A percentile compares a stretch with the other conserved stretches of the same genome.
phyloP scores from a whole-genome alignment of 2,888 invertebrate genomes.

The Eupeodes luniger region DNA sequence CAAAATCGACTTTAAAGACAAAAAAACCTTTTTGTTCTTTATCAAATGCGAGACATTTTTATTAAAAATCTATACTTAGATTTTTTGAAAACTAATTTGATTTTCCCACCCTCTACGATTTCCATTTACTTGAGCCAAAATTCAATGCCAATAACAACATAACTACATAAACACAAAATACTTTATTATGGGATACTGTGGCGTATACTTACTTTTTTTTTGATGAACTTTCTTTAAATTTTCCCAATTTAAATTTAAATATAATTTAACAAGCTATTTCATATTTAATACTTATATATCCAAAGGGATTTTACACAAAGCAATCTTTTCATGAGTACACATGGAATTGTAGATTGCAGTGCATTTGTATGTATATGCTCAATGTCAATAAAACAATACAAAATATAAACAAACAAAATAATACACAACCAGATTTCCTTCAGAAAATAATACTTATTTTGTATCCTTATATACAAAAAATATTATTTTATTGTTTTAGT shows the following conservation, averaged over 20 bases:
- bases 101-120: too few relatives aligned
- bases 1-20: too few relatives aligned
- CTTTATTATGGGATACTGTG: neutral
- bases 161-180: too few relatives aligned
- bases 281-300: neutral
- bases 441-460: slow-evolving; percentile 8
- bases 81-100: too few relatives aligned
- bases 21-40: too few relatives aligned
- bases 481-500: slow-evolving; percentile 9
- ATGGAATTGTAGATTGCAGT: neutral
- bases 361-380: neutral
- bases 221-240: neutral
- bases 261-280: neutral
- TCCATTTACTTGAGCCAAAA: too few relatives aligned
- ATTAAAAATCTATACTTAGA: too few relatives aligned
- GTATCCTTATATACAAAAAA: neutral
- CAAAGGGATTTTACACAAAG: neutral
- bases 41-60: too few relatives aligned
- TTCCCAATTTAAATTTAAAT: neutral
- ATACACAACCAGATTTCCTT: neutral
- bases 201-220: slow-evolving; percentile 1
- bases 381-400: neutral
- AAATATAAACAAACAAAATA: neutral
- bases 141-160: too few relatives aligned
- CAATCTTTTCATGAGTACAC: neutral